Percentiles rank a stretch among this genome's conserved stretches.
Conservation (phyloP, 2,797 vertebrate species). For the Ara ararauna region DNA sequence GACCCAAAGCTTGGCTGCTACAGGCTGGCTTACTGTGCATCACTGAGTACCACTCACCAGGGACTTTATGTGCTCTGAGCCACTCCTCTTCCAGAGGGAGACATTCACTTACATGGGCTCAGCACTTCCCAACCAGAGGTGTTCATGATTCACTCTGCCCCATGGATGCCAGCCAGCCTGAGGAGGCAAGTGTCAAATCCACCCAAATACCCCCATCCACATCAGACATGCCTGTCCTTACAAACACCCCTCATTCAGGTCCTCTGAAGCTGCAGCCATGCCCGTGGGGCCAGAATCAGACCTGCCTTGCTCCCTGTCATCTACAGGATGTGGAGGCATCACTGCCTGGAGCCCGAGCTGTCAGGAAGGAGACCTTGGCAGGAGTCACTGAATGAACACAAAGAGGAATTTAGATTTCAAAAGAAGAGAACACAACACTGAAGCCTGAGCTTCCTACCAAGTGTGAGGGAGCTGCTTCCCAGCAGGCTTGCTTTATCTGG, state of each 20-base stretch:
- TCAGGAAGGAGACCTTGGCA: slow-evolving; percentile 5
- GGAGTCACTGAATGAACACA: background rate
- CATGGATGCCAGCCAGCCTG: background rate
- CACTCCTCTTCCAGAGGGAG: background rate
- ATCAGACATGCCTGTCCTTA: background rate
- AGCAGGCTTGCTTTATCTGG: background rate
- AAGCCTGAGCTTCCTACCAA: background rate
- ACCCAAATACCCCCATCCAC: background rate
- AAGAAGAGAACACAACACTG: background rate
- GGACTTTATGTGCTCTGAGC: background rate
- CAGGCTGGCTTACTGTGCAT: accelerated
- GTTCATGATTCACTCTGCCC: background rate
- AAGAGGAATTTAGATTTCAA: slow-evolving; percentile 32
- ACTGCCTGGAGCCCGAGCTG: background rate
- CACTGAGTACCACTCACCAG: accelerated
- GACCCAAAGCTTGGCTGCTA: background rate
- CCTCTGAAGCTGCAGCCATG: background rate
- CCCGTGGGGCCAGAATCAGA: background rate
- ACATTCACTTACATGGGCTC: background rate
- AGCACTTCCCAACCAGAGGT: background rate
- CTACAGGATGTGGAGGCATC: background rate
- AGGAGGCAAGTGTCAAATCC: background rate
- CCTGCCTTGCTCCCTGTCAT: slow-evolving; percentile 13
- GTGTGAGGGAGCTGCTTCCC: background rate
- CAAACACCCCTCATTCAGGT: background rate